Percentiles rank a stretch among this genome's conserved stretches.
These are phyloP conservation scores for Poeciliopsis infans DNA, from an alignment of 2,797 vertebrate species.

Conservation along the genomic window DNA sequence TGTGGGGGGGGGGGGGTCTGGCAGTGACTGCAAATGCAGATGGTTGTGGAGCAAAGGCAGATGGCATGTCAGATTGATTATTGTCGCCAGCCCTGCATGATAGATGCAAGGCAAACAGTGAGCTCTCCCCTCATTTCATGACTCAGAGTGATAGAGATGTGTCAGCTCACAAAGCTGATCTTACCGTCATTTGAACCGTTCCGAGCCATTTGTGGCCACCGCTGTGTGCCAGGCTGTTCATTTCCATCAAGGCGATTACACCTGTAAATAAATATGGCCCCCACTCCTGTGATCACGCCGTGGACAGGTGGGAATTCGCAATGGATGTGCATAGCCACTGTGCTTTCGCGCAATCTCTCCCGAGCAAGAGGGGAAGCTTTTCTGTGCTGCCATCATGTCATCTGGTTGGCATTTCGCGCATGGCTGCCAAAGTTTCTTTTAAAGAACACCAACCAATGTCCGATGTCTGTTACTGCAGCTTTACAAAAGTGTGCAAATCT, in stretches of 20 bases:
- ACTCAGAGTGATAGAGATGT: slow-evolving; percentile 68
- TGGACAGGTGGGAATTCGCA: slow-evolving; percentile 39
- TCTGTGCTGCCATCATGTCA: slow-evolving; percentile 42
- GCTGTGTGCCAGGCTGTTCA: slow-evolving; percentile 38
- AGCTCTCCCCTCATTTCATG: slow-evolving; percentile 64
- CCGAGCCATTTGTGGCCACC: slow-evolving; percentile 45
- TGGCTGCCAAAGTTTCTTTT: not conserved
- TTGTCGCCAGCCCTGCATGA: slow-evolving; percentile 66
- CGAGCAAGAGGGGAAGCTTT: slow-evolving; percentile 35
- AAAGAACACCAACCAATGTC: not conserved
- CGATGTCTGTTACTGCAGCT: not conserved
- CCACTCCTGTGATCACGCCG: slow-evolving; percentile 26
- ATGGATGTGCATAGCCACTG: slow-evolving; percentile 8
- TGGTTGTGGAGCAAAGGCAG: slow-evolving; percentile 79
- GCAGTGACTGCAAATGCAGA: slow-evolving; percentile 75
- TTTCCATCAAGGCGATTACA: slow-evolving; percentile 62
- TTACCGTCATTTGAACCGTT: slow-evolving; percentile 53
- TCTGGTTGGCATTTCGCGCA: slow-evolving; percentile 43
- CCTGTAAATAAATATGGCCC: slow-evolving; percentile 57
- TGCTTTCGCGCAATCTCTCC: slow-evolving; percentile 36
- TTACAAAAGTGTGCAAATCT: too few species aligned
- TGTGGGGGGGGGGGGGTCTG: too few species aligned
- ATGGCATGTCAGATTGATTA: slow-evolving; percentile 82
- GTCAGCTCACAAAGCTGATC: slow-evolving; percentile 60
- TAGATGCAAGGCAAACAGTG: slow-evolving; percentile 60